These are phyloP conservation scores for Amazona vittata DNA, from an alignment of 2,113 vertebrate species.

Conservation along the genomic window DNA sequence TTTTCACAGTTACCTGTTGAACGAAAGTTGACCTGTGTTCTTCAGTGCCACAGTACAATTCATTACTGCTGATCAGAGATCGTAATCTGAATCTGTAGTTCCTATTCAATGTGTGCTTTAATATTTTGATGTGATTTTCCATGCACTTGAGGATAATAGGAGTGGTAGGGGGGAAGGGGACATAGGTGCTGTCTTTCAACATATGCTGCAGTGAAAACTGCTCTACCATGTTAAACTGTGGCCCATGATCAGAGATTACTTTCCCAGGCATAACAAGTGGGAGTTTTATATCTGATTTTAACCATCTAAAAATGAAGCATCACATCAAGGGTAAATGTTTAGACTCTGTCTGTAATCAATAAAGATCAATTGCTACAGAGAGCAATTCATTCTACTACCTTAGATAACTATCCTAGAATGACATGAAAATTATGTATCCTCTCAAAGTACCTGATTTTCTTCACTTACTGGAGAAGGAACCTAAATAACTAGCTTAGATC, in stretches of 20 bases:
- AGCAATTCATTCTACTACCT: constrained; percentile 37
- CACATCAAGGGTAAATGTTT: constrained; percentile 38
- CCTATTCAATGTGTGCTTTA: not conserved
- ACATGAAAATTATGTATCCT: constrained; percentile 13
- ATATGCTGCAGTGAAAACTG: not conserved
- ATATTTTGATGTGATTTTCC: not conserved
- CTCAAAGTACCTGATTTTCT: not conserved
- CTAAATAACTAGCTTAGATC: not conserved
- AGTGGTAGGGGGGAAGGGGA: not conserved
- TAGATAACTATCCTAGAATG: not conserved
- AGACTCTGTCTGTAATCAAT: constrained; percentile 15
- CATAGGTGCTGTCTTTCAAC: not conserved
- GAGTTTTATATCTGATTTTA: constrained; percentile 23
- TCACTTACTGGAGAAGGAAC: not conserved
- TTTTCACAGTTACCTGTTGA: not conserved
- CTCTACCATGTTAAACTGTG: not conserved
- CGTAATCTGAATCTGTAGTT: not conserved
- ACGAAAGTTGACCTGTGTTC: rapidly evolving
- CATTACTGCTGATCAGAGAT: not conserved
- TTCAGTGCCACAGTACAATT: not conserved
- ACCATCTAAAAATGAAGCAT: constrained; percentile 17
- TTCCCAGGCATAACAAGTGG: not conserved
- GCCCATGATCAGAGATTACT: not conserved
- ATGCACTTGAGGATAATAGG: not conserved
- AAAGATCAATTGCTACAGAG: constrained; percentile 48